Conservation (phyloP, 2,113 vertebrate genomes). For the Telmatochromis sp. region DNA sequence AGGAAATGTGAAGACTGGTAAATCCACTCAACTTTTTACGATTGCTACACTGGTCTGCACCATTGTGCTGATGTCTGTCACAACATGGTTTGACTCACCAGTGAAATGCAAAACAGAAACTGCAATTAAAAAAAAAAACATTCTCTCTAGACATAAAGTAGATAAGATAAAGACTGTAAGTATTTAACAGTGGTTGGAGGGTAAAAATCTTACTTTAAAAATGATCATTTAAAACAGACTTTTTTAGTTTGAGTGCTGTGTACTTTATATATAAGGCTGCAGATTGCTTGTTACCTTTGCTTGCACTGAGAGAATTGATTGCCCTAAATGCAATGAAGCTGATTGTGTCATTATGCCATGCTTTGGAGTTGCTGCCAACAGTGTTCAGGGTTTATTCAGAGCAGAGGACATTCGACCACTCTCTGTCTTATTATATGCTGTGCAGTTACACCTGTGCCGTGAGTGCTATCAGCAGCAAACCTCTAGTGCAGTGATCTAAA, state of each 20-base stretch:
- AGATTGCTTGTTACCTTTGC: not conserved
- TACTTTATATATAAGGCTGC: not conserved
- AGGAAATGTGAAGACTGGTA: constrained; percentile 1
- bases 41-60: not conserved
- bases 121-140: not conserved
- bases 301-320: not conserved
- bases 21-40: not conserved
- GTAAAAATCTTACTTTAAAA: not conserved
- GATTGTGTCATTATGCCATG: not conserved
- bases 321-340: not conserved
- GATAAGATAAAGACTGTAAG: not conserved
- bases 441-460: not conserved
- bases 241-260: not conserved
- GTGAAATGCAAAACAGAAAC: not conserved
- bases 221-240: not conserved
- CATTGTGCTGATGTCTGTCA: not conserved
- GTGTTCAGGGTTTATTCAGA: not conserved
- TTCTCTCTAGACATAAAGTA: not conserved
- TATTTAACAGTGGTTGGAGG: not conserved
- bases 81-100: not conserved
- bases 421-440: not conserved
- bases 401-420: rapidly evolving
- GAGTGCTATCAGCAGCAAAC: not conserved
- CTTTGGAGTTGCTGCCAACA: not conserved
- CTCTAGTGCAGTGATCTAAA: not conserved